Evolutionary conservation across 2,113 vertebrate genomes (phyloP), one percentile per base, ranked within the genome.

Genomic region (Gadus chalcogrammus): DNA sequence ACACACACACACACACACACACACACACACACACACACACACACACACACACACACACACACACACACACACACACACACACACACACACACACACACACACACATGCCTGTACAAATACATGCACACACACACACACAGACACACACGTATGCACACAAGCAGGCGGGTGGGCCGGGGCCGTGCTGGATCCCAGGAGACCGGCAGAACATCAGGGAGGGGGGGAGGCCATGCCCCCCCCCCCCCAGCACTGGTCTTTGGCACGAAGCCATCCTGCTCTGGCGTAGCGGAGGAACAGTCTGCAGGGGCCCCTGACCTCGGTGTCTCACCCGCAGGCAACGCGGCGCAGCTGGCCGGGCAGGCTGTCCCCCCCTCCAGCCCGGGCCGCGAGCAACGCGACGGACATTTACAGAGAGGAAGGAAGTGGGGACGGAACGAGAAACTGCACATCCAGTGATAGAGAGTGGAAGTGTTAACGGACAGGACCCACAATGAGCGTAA

Each of bases 281-380:
- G 77, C 5, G 38, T 65, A 18, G 75, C 60, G 77, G 75, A 67
- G 5, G 81, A 76, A 78, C 66, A 42, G 58, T 72, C 75, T 65
- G 71, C 76, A 64, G 77, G 76, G 56, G n/a, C 61, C 61, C 56
- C 65, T 86, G 86, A 89, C 85, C 83, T 84, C 76, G 31, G n/a
- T 80, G 83, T 78, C 83, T 84, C 82, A 81, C 87, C 87, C 88
- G 61, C 52, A 76, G 82, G 83, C 74, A 55, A 35, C 64, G 55
- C 59, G 16, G 48, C 67, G 67, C 84, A 87, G 82, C 82, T 87
- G 79, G 72, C 64, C 31, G 27, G 74, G 62, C 80, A 72, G 68
- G 27, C 68, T 74, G 68, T 68, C n/a, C n/a, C 67, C 3, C 48
- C 75, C 67, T 75, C 65, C 6, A n/a, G 18, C 18, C 35, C 60